Percentiles rank a stretch among this genome's conserved stretches.
phyloP scores from a whole-genome alignment of 2,113 vertebrate genomes.

The Chauna torquata region DNA sequence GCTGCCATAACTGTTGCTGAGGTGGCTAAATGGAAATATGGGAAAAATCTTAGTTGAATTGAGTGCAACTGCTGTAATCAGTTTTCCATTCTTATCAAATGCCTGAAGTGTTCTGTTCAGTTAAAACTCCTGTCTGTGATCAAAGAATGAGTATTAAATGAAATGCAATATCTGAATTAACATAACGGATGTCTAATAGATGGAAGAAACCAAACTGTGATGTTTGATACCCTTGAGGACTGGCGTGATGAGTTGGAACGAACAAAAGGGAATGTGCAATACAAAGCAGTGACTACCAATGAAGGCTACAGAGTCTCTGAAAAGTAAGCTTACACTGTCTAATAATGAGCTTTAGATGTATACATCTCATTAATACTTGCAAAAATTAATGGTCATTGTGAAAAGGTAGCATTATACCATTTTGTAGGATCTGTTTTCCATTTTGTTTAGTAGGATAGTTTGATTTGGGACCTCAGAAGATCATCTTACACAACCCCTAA shows the following conservation, averaged over 20 bases:
- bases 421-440: neutral
- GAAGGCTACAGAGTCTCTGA: slow-evolving; percentile 78
- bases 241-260: slow-evolving; percentile 85
- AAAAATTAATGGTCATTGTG: neutral
- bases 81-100: neutral
- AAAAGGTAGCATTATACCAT: neutral
- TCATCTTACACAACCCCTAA: neutral
- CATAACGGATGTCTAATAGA: neutral
- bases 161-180: neutral
- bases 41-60: neutral
- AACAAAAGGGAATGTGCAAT: slow-evolving; percentile 80
- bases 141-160: neutral
- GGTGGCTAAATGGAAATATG: neutral
- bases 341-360: neutral
- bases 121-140: neutral
- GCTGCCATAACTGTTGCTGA: neutral
- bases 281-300: slow-evolving; percentile 79
- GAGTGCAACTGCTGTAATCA: neutral
- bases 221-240: slow-evolving; percentile 84
- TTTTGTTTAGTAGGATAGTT: neutral
- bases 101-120: neutral
- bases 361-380: neutral
- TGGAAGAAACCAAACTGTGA: slow-evolving; percentile 73
- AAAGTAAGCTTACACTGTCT: slow-evolving; percentile 68
- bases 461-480: neutral